Evolutionary conservation across 2,888 invertebrate species (phyloP), one percentile per base, ranked within the genome.

Genomic region (Euzophera pinguis): DNA sequence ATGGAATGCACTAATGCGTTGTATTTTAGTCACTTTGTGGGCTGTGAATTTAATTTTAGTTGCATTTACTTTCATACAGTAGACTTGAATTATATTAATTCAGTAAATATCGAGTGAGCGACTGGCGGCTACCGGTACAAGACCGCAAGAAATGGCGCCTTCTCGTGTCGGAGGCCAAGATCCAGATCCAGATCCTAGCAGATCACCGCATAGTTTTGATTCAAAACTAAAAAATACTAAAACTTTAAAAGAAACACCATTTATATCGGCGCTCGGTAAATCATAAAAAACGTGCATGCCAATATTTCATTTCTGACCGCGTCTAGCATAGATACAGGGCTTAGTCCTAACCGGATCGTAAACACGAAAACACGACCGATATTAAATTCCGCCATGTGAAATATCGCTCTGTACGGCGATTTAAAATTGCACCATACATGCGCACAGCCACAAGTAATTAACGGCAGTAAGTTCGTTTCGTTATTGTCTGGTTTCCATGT

Each of bases 371-470:
- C 56, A 50, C 55, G 55, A 51, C 45, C 61, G 63, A 64, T 71
- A 72, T 72, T 72, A 72, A 72, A 72, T 72, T 72, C 72, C 69
- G 12, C 45, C 17, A 53, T 54, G 65, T 68, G 64, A 72, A 62
- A 68, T 69, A 69, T 69, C 51, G 64, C 56, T n/a, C n/a, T 50
- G 55, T 47, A 52, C 52, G 41, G 55, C 59, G 60, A 60, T 65
- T 69, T 65, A 57, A 71, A 64, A 67, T 65, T 64, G 61, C 64
- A 47, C 32, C 54, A 34, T 29, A 27, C 38, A 49, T 49, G 49
- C 38, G 27, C 14, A 17, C 17, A 5, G 35, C 17, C 17, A 37
- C 22, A 37, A 12, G n/a, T 16, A 37, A 48, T 1, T n/a, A 12
- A 22, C 1, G 10, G 32, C 32, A 45, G 32, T 14, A 45, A 1